A percentile compares a stretch with the other conserved stretches of the same genome.
Conservation (phyloP, 2,888 invertebrate species). For the Agrilus biguttatus region DNA sequence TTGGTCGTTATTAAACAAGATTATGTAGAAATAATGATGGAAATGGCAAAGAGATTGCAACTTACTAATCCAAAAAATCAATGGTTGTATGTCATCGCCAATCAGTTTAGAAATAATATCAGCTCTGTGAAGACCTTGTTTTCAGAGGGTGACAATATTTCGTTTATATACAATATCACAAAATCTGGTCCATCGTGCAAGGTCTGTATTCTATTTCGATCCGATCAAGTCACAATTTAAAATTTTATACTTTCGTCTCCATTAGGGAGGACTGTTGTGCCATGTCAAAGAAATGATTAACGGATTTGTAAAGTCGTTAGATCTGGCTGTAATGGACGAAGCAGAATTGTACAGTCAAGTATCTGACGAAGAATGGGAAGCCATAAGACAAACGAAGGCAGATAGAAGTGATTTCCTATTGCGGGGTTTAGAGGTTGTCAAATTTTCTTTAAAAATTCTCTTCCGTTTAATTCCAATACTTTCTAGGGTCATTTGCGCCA, state of each 20-base stretch:
- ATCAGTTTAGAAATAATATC: slow-evolving; percentile 40
- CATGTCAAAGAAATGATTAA: slow-evolving; percentile 52
- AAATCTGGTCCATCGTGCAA: slow-evolving; percentile 34
- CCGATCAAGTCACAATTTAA: slow-evolving; percentile 9
- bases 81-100: slow-evolving; percentile 68
- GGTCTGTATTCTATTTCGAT: slow-evolving; percentile 24
- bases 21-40: slow-evolving; percentile 48
- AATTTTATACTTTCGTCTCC: slow-evolving; percentile 4
- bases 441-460: not conserved
- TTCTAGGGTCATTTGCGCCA: slow-evolving; percentile 24
- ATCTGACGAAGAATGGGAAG: slow-evolving; percentile 77
- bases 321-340: slow-evolving; percentile 54
- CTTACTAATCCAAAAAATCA: slow-evolving; percentile 61
- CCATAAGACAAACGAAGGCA: slow-evolving; percentile 53
- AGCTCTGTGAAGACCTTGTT: slow-evolving; percentile 41
- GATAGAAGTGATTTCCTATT: slow-evolving; percentile 52
- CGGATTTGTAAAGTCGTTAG: slow-evolving; percentile 53
- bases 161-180: slow-evolving; percentile 60
- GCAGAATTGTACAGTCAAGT: slow-evolving; percentile 57
- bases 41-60: slow-evolving; percentile 47
- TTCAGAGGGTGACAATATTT: slow-evolving; percentile 67
- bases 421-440: slow-evolving; percentile 47
- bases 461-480: slow-evolving; percentile 3
- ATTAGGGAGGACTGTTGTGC: slow-evolving; percentile 51
- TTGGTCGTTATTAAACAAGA: slow-evolving; percentile 48